Percentiles rank a stretch among this genome's conserved stretches.
phyloP scores from a whole-genome alignment of 2,797 vertebrate species.

The Chlorospingus semifuscus region DNA sequence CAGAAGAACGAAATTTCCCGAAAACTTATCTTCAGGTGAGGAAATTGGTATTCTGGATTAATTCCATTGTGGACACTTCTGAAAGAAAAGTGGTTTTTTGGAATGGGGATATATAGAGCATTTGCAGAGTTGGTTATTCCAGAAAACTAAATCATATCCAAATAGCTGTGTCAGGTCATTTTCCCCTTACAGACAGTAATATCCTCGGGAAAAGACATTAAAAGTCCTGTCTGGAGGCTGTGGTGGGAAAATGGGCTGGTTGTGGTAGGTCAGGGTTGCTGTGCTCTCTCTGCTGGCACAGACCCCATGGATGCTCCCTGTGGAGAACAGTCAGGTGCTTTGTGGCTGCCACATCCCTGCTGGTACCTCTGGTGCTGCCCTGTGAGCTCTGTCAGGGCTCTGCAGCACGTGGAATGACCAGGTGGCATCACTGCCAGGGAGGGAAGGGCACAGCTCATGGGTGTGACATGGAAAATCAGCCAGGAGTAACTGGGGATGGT shows the following conservation, averaged over 20 bases:
- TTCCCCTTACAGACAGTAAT: neutral
- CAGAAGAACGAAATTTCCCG: neutral
- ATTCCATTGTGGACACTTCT: conserved; percentile 29
- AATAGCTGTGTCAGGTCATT: conserved; percentile 9
- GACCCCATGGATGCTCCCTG: accelerated
- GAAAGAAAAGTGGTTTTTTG: conserved; percentile 32
- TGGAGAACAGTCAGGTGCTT: neutral
- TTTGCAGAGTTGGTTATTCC: conserved; percentile 36
- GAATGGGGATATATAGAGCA: neutral
- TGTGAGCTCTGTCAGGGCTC: neutral
- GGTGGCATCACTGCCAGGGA: neutral
- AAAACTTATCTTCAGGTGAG: neutral
- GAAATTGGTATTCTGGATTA: conserved; percentile 53
- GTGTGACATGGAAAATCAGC: neutral
- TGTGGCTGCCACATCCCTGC: accelerated
- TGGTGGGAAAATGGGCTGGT: neutral
- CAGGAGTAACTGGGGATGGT: neutral
- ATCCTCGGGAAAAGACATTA: neutral
- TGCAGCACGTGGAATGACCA: accelerated
- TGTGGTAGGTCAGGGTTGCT: neutral
- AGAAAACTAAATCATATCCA: conserved; percentile 39
- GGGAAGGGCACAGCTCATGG: neutral
- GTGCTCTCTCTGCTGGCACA: neutral
- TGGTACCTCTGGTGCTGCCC: neutral
- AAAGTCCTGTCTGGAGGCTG: neutral